These are phyloP conservation scores for Spodoptera frugiperda DNA, from an alignment of 1,140 invertebrate species.

Conservation along the genomic window DNA sequence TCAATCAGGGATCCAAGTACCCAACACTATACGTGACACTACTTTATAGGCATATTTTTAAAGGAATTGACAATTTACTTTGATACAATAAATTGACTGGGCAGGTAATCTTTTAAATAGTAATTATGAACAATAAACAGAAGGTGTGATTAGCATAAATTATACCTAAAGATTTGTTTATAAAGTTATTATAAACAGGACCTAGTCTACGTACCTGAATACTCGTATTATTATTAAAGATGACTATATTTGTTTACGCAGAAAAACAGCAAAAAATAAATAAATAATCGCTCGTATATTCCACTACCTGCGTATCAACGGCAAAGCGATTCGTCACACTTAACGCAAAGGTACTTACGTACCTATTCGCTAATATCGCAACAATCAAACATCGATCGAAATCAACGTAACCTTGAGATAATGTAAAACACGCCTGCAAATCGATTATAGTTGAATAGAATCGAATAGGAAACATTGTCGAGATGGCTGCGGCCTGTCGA, in stretches of 20 bases:
- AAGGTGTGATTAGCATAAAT: too few species aligned
- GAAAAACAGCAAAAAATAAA: neutral
- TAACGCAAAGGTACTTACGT: neutral
- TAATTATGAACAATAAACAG: too few species aligned
- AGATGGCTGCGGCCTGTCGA: constrained; percentile 51
- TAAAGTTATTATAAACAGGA: too few species aligned
- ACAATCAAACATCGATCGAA: constrained; percentile 47
- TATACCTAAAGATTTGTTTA: too few species aligned
- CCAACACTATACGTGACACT: too few species aligned
- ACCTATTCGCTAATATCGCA: neutral
- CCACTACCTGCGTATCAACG: constrained; percentile 19
- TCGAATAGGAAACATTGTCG: constrained; percentile 26
- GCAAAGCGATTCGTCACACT: constrained; percentile 23
- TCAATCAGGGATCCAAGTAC: too few species aligned
- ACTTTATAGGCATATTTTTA: too few species aligned
- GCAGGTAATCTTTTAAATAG: too few species aligned
- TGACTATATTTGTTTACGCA: neutral
- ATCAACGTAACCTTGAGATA: constrained; percentile 42
- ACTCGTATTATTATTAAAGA: too few species aligned
- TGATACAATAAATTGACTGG: too few species aligned
- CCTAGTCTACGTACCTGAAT: too few species aligned
- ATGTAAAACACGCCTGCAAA: constrained; percentile 35
- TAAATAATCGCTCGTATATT: neutral
- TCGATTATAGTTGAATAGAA: constrained; percentile 42
- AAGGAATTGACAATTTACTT: too few species aligned